Percentiles rank a stretch among this genome's conserved stretches.
These are phyloP conservation scores for Osmoderma eremita DNA, from an alignment of 2,888 invertebrate species.

Conservation along the genomic window DNA sequence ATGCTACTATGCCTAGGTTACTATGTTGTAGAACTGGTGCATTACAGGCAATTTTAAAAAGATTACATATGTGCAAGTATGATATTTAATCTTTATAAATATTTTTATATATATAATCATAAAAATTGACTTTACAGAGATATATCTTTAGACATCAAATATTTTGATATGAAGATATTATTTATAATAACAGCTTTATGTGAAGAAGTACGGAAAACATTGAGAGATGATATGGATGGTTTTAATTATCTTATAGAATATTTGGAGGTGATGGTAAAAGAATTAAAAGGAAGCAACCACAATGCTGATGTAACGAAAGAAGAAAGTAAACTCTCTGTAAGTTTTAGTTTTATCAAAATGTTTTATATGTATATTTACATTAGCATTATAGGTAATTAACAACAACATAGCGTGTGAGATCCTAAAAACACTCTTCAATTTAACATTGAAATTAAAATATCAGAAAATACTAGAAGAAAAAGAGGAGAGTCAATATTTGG, in stretches of 20 bases:
- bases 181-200: constrained; percentile 90
- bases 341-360: not conserved
- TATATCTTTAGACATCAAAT: constrained; percentile 77
- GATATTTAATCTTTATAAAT: constrained; percentile 12
- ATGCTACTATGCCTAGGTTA: constrained; percentile 72
- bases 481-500: constrained; percentile 77
- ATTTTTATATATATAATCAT: not conserved
- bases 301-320: constrained; percentile 48
- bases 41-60: constrained; percentile 77
- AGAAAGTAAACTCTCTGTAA: constrained; percentile 32
- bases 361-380: not conserved
- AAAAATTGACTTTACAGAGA: constrained; percentile 61
- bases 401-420: constrained; percentile 77
- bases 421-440: constrained; percentile 81
- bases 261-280: constrained; percentile 72
- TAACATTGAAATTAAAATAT: constrained; percentile 69
- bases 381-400: constrained; percentile 13
- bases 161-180: constrained; percentile 87
- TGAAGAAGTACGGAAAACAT: constrained; percentile 72
- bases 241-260: constrained; percentile 75
- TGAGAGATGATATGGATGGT: constrained; percentile 76
- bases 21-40: constrained; percentile 71
- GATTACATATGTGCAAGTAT: constrained; percentile 59
- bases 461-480: constrained; percentile 66
- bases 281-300: constrained; percentile 49